A percentile compares a stretch with the other conserved stretches of the same genome.
phyloP scores from a whole-genome alignment of 2,888 invertebrate species.

The Mechanitis mazaeus region DNA sequence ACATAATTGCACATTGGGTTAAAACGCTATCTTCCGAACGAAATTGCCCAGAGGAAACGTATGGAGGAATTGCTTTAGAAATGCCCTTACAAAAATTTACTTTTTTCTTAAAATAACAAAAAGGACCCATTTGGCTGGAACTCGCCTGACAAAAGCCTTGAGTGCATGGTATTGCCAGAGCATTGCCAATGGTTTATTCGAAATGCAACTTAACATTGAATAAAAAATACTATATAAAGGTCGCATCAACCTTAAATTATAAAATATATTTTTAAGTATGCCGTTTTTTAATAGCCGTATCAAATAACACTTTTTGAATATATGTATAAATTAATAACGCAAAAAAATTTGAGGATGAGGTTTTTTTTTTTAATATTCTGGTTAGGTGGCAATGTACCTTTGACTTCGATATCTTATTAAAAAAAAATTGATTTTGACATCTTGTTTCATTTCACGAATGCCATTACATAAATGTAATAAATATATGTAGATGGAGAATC shows the following conservation, averaged over 20 bases:
- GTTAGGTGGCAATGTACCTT: too few relatives aligned
- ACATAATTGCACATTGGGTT: slow-evolving; percentile 45
- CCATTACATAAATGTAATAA: slow-evolving; percentile 1
- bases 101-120: slow-evolving; percentile 30
- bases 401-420: background rate
- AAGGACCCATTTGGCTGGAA: slow-evolving; percentile 25
- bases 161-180: slow-evolving; percentile 30
- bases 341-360: too few relatives aligned
- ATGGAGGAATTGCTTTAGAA: slow-evolving; percentile 44
- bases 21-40: slow-evolving; percentile 39
- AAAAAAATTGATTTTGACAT: background rate
- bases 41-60: slow-evolving; percentile 36
- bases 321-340: too few relatives aligned
- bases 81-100: slow-evolving; percentile 34
- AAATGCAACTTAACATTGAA: background rate
- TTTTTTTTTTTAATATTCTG: too few relatives aligned
- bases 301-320: too few relatives aligned
- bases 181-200: slow-evolving; percentile 39
- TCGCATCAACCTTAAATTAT: too few relatives aligned
- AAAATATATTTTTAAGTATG: too few relatives aligned
- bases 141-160: slow-evolving; percentile 37
- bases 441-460: background rate
- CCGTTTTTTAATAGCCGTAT: too few relatives aligned
- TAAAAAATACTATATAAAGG: too few relatives aligned
- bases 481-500: background rate